These are phyloP conservation scores for Pluvialis apricaria DNA, from an alignment of 2,113 vertebrate genomes.

Conservation along the genomic window DNA sequence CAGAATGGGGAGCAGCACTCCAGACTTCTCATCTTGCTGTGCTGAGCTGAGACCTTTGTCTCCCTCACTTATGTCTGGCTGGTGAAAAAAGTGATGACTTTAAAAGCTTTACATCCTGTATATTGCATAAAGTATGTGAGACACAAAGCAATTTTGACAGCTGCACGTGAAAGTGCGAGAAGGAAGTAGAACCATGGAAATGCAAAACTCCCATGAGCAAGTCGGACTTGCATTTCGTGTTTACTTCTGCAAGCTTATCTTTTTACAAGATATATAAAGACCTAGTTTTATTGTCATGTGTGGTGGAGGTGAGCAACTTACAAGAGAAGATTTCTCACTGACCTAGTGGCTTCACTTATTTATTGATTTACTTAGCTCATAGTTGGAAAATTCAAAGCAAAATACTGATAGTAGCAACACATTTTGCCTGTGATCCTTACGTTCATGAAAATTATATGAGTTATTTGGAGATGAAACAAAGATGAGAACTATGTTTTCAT, in stretches of 20 bases:
- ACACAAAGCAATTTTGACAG: slow-evolving; percentile 13
- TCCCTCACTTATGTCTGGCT: background rate
- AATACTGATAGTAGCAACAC: background rate
- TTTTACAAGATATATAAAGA: background rate
- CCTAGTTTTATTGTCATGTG: background rate
- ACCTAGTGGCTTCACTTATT: background rate
- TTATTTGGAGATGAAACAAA: background rate
- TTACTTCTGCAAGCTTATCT: background rate
- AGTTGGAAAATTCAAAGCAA: background rate
- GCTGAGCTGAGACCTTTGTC: background rate
- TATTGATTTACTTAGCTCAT: background rate
- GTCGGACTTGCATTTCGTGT: background rate
- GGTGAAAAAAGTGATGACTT: background rate
- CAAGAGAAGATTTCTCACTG: background rate
- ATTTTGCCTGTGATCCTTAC: background rate
- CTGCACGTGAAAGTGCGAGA: background rate
- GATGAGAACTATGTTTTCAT: background rate
- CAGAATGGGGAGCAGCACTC: background rate
- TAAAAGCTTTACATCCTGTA: slow-evolving; percentile 22
- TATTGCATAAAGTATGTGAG: background rate
- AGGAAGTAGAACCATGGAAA: background rate
- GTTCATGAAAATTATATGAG: background rate
- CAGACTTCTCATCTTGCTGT: background rate
- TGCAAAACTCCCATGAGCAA: background rate
- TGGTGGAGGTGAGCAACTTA: background rate